phyloP scores from a whole-genome alignment of 37 sponge, comb jelly and placozoan genomes.

The Ianthella basta region DNA sequence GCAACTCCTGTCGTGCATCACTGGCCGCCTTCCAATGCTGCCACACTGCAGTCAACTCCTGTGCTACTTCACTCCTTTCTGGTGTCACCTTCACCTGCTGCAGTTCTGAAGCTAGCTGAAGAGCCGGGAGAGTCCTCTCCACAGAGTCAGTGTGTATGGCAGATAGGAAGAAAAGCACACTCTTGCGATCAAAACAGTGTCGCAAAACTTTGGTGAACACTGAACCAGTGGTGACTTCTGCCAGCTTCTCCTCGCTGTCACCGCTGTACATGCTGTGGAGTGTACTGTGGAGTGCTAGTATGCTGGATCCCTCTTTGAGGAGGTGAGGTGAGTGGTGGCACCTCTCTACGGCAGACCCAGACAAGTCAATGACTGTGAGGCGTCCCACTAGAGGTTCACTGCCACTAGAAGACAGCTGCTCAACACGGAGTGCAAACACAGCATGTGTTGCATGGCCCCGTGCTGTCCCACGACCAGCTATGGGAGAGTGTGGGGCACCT shows the following conservation, averaged over 20 bases:
- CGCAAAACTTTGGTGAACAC: slow-evolving; percentile 52
- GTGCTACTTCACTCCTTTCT: too few relatives aligned
- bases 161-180: slow-evolving; percentile 5
- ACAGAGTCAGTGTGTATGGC: not conserved
- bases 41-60: not conserved
- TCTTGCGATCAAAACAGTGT: slow-evolving; percentile 58
- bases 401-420: not conserved
- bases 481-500: too few relatives aligned
- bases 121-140: not conserved
- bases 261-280: not conserved
- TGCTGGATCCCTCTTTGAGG: slow-evolving; percentile 19
- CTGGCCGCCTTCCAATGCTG: too few relatives aligned
- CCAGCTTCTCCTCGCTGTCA: not conserved
- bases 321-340: slow-evolving; percentile 3
- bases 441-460: slow-evolving; percentile 60
- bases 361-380: slow-evolving; percentile 50
- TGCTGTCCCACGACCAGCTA: not conserved
- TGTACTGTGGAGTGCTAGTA: slow-evolving; percentile 32
- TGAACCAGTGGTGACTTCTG: slow-evolving; percentile 23
- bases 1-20: not conserved
- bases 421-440: slow-evolving; percentile 36
- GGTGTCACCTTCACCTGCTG: not conserved
- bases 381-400: slow-evolving; percentile 3
- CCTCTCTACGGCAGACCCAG: slow-evolving; percentile 46
- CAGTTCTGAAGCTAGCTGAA: not conserved